Evolutionary conservation across 2,797 vertebrate genomes (phyloP), one percentile per base, ranked within the genome.

Genomic region (Pangasius macronema): DNA sequence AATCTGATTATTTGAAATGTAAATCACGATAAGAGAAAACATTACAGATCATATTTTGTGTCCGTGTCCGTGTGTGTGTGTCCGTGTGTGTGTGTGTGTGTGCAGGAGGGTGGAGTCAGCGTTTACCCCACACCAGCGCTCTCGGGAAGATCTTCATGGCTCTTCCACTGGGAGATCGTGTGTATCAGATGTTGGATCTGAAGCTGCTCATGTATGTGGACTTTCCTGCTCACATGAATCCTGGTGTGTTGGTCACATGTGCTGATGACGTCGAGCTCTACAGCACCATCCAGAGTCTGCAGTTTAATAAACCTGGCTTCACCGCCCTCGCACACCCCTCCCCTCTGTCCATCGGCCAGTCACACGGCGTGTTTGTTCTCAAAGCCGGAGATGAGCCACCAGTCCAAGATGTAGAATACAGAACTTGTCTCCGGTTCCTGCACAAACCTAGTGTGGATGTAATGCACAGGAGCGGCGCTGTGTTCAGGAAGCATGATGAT

Each of bases 251-350:
- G 77, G 87, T 99, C 57, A 97, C 97, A 0, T 99, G 97, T 75
- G 96, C 97, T 0, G 99, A 99, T 84, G 98, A 99, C 93, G 96
- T 99, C 0, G 98, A 99, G 90, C 95, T 99, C 20, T 99, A 99
- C 93, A 95, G 95, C 82, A 85, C 92, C 0, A 87, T 91, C 0
- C 93, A 95, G 20, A 65, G 68, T 0, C 33, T 99, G 46, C n/a
- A 9, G 0, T 99, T 99, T 73, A 94, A 97, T 53, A 95, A 91
- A 57, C 94, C 97, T 0, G 99, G 98, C 0, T 98, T 99, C 22
- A 99, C 97, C 0, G 98, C 98, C 0, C 84, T 99, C 83, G 98
- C 97, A 27, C 99, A 99, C 91, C 99, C 98, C 16, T 99, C 98
- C 0, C 92, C 95, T 0, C 79, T 99, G 70, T 91, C 92, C 0